phyloP scores from a whole-genome alignment of 2,888 invertebrate species.

The Chloromyia formosa region DNA sequence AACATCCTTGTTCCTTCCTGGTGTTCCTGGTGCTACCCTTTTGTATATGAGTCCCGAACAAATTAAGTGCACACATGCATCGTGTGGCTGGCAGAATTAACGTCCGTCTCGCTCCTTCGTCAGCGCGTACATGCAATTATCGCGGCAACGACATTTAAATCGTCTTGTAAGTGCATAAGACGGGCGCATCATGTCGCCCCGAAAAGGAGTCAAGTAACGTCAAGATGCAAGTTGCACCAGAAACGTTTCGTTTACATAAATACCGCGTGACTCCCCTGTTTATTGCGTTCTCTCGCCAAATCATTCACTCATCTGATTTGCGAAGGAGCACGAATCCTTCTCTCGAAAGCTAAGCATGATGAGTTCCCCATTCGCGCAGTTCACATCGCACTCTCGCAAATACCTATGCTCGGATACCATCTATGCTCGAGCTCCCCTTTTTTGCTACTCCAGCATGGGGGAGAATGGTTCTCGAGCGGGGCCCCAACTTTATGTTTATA shows the following conservation, averaged over 20 bases:
- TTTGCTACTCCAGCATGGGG: not conserved
- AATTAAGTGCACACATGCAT: slow-evolving; percentile 28
- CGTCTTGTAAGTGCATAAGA: slow-evolving; percentile 39
- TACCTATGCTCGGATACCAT: not conserved
- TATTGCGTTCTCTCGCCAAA: not conserved
- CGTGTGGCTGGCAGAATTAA: not conserved
- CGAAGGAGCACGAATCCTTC: not conserved
- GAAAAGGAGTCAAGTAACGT: slow-evolving; percentile 32
- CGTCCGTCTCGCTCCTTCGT: slow-evolving; percentile 20
- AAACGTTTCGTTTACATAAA: slow-evolving; percentile 7
- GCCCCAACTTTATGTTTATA: slow-evolving; percentile 13
- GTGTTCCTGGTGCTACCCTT: slow-evolving; percentile 22
- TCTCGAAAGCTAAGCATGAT: slow-evolving; percentile 19
- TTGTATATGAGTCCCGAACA: not conserved
- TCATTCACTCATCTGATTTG: not conserved
- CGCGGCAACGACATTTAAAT: slow-evolving; percentile 18
- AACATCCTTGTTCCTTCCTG: slow-evolving; percentile 32
- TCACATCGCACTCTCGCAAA: not conserved
- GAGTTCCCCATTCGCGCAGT: slow-evolving; percentile 34
- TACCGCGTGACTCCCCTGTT: not conserved
- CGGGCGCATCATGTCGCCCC: slow-evolving; percentile 35
- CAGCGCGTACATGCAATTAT: slow-evolving; percentile 25
- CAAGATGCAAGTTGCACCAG: slow-evolving; percentile 7
- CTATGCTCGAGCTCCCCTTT: too few relatives aligned
- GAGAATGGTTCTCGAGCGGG: slow-evolving; percentile 3